Conservation (phyloP, 1,140 invertebrate genomes). For the Sinonovacula constricta region DNA sequence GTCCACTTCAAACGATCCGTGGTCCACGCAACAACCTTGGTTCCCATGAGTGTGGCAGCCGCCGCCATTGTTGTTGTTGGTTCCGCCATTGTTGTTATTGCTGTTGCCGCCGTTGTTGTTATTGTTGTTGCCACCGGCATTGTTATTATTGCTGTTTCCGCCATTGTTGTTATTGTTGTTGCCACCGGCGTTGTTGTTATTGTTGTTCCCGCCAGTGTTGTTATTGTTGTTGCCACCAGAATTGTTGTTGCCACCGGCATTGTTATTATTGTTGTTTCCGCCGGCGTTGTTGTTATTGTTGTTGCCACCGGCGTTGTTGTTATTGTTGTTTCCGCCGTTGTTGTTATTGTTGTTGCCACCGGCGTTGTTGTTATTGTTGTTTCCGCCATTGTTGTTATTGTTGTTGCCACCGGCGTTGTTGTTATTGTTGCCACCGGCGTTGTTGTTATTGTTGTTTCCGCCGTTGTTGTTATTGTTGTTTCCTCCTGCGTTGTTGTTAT, state of each 20-base stretch:
- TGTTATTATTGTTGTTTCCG: too few species aligned
- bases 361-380: background rate
- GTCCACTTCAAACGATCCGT: conserved; percentile 12
- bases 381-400: background rate
- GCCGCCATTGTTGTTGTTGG: background rate
- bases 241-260: background rate
- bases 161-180: background rate
- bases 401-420: background rate
- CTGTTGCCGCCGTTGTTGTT: background rate
- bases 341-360: background rate
- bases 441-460: background rate
- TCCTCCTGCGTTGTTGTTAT: background rate
- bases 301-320: background rate
- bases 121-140: background rate
- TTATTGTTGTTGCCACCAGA: background rate
- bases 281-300: background rate
- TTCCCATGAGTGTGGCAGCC: conserved; percentile 33
- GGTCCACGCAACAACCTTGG: conserved; percentile 19
- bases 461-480: background rate
- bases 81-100: background rate
- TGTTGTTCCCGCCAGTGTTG: background rate
- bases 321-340: background rate
- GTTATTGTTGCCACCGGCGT: background rate
- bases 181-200: background rate
- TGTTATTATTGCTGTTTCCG: background rate